These are phyloP conservation scores for Tanypteryx hageni DNA, from an alignment of 2,888 invertebrate genomes.

Conservation along the genomic window DNA sequence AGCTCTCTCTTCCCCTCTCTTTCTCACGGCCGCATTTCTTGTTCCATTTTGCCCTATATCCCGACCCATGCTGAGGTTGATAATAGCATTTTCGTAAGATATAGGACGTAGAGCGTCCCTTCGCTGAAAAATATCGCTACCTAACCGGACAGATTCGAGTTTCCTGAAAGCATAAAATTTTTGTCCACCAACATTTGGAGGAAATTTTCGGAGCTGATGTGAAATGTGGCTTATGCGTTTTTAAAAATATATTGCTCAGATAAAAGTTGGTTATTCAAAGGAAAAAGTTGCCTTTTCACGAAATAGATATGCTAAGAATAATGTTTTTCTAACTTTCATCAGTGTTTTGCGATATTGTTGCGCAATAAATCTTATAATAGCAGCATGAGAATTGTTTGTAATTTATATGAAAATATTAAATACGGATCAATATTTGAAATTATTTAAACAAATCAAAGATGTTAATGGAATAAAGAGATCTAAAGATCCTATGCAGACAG, in stretches of 20 bases:
- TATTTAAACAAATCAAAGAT: no score
- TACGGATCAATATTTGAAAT: neutral
- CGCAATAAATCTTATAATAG: neutral
- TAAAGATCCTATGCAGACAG: no score
- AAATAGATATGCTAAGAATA: neutral
- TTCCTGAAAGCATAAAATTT: conserved; percentile 37
- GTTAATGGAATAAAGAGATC: no score
- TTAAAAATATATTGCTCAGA: no score
- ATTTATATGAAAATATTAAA: neutral
- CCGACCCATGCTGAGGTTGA: conserved; percentile 26
- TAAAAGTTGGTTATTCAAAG: neutral
- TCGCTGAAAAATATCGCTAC: conserved; percentile 38
- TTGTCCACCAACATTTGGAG: conserved; percentile 43
- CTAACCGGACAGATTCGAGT: neutral
- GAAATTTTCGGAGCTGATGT: neutral
- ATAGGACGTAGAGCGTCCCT: conserved; percentile 35
- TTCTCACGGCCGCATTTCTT: neutral
- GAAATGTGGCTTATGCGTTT: neutral
- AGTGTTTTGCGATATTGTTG: neutral
- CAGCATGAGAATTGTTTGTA: no score
- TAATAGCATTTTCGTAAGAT: conserved; percentile 24
- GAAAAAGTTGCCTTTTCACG: neutral
- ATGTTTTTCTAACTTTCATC: neutral
- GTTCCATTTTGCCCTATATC: neutral
- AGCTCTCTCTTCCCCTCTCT: neutral